phyloP scores from a whole-genome alignment of 2,888 invertebrate genomes.

The Agapostemon virescens region DNA sequence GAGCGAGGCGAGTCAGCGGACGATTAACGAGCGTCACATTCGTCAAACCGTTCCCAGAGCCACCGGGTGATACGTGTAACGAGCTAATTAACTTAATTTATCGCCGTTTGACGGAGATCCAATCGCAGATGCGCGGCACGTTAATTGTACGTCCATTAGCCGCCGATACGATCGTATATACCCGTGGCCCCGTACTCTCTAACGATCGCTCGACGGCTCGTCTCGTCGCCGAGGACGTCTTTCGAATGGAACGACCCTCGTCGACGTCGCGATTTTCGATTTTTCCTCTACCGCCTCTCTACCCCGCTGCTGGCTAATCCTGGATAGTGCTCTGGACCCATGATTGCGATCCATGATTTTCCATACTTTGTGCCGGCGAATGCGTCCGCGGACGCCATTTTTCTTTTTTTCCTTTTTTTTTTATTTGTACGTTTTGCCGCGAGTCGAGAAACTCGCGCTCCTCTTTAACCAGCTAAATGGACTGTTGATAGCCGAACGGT shows the following conservation, averaged over 20 bases:
- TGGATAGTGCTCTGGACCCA: background rate
- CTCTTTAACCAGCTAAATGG: constrained; percentile 5
- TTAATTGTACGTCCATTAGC: constrained; percentile 77
- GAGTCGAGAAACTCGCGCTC: background rate
- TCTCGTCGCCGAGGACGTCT: constrained; percentile 36
- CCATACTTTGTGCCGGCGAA: background rate
- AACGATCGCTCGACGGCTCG: constrained; percentile 66
- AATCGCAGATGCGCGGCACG: constrained; percentile 75
- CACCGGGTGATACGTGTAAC: constrained; percentile 71
- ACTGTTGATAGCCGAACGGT: background rate
- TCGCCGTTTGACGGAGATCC: constrained; percentile 75
- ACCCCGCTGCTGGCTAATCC: background rate
- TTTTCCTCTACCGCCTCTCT: constrained; percentile 16
- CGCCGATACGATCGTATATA: constrained; percentile 73
- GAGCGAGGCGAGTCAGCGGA: constrained; percentile 24
- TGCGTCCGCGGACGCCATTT: no score
- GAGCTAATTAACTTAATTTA: constrained; percentile 78
- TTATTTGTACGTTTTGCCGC: background rate
- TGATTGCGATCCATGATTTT: constrained; percentile 25
- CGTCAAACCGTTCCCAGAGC: constrained; percentile 70
- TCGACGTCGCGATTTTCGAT: constrained; percentile 36
- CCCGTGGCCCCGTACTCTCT: constrained; percentile 57
- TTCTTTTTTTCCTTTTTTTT: no score
- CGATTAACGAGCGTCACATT: constrained; percentile 71
- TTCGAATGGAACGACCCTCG: constrained; percentile 38